These are phyloP conservation scores for Trichogramma dendrolimi DNA, from an alignment of 2,888 invertebrate genomes.

Conservation along the genomic window DNA sequence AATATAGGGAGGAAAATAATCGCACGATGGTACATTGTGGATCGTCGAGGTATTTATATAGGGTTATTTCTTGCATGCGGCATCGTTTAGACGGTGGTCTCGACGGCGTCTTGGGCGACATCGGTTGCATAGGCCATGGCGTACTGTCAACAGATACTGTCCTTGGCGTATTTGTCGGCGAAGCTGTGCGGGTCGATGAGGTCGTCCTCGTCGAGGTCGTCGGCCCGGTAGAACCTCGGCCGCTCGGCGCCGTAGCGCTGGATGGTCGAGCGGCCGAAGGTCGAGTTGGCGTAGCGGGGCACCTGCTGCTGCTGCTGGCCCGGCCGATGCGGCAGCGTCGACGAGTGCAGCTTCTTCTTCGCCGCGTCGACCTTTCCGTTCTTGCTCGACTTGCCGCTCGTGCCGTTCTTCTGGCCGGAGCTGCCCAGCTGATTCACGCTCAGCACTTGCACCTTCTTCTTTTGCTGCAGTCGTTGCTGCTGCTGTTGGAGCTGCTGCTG, in stretches of 20 bases:
- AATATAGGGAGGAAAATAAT: no score
- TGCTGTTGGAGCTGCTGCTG: slow-evolving; percentile 58
- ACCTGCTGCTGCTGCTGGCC: slow-evolving; percentile 30
- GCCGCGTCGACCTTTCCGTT: slow-evolving; percentile 46
- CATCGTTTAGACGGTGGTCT: slow-evolving; percentile 47
- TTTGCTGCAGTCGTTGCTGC: slow-evolving; percentile 47
- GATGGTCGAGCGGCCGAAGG: slow-evolving; percentile 19
- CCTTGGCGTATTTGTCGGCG: slow-evolving; percentile 58
- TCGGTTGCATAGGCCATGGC: slow-evolving; percentile 41
- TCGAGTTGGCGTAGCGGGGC: slow-evolving; percentile 25
- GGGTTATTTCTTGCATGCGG: neutral
- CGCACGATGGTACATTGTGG: neutral
- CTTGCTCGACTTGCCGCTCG: slow-evolving; percentile 52
- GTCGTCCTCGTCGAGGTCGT: slow-evolving; percentile 9
- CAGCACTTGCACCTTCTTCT: slow-evolving; percentile 58
- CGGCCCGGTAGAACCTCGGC: neutral
- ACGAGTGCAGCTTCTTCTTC: neutral
- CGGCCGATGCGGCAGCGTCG: slow-evolving; percentile 44
- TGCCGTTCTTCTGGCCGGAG: slow-evolving; percentile 57
- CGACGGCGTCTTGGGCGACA: slow-evolving; percentile 35
- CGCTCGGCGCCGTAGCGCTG: slow-evolving; percentile 30
- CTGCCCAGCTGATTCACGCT: slow-evolving; percentile 57
- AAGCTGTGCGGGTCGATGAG: slow-evolving; percentile 19
- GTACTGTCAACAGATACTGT: slow-evolving; percentile 71
- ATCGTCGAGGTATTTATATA: neutral